phyloP scores from a whole-genome alignment of 2,797 vertebrate species.

The Microhierax caerulescens region DNA sequence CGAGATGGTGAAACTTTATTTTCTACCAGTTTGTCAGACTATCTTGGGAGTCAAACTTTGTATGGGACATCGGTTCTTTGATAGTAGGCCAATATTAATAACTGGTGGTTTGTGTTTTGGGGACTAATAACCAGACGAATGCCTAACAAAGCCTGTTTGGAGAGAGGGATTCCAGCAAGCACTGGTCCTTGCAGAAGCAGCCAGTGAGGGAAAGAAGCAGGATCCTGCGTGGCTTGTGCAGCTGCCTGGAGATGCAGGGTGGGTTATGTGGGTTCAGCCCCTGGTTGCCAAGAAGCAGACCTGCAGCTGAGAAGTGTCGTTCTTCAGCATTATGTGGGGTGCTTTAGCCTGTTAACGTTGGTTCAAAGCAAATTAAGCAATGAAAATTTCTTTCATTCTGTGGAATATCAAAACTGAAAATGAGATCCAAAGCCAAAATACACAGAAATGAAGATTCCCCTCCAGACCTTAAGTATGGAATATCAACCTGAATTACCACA shows the following conservation, averaged over 20 bases:
- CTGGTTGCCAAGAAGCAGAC: not conserved
- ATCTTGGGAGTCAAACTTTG: not conserved
- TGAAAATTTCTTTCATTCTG: not conserved
- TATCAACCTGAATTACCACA: not conserved
- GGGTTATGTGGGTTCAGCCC: accelerated
- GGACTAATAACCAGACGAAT: not conserved
- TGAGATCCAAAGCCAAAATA: not conserved
- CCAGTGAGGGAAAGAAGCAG: not conserved
- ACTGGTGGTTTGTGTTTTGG: not conserved
- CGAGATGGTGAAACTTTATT: not conserved
- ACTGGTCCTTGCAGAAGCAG: not conserved
- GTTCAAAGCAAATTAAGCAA: not conserved
- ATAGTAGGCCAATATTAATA: not conserved
- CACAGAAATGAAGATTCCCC: accelerated
- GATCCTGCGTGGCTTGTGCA: not conserved
- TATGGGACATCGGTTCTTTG: not conserved
- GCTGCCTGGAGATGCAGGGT: accelerated
- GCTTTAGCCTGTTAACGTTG: not conserved
- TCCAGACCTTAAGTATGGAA: not conserved
- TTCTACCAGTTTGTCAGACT: not conserved
- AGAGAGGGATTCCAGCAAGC: not conserved
- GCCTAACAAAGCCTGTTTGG: not conserved
- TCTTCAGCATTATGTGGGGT: not conserved
- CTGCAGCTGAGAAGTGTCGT: not conserved
- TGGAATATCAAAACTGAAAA: not conserved